Base-by-base conservation (phyloP, 2,888 invertebrate genomes). In the Nemotelus pantherinus region DNA sequence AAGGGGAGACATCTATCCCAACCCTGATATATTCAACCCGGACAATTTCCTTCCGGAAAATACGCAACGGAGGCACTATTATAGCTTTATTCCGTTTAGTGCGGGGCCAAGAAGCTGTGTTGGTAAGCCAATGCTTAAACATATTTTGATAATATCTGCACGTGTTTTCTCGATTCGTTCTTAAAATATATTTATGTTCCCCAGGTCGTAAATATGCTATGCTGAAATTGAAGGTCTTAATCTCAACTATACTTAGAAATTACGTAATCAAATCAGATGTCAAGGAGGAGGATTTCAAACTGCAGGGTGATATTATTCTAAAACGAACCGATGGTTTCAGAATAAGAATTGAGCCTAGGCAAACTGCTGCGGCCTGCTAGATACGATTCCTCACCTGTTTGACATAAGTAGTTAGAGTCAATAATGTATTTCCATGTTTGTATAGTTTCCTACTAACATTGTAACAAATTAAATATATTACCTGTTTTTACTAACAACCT, bases 71-170 rank as follows among this genome's bases (percentile, higher is more conserved):
- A 89, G 94, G 72, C 94, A 94, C 82, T 94, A 93, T 84, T 94
- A 94, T 84, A 91, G 93, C 79, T 94, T 91, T 83, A 92, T 94
- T 76, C 94, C 94, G 0, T 94, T 94, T 88, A 93, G 93, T 79
- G 94, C 94, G 67, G 94, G 94, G 45, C 94, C 94, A 1, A 90
- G 94, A 80, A 93, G 93, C 82, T 94, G 94, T 84, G 94, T 94
- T 43, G 94, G 91, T 91, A 83, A 87, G 90, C 85, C 55, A 5
- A 57, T 44, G 10, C 25, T 25, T 25, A 25, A 25, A 25, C 25
- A 25, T 25, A 60, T 44, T 79, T 79, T 25, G 25, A 25, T 25
- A 25, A 25, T 25, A 25, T 25, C 25, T 25, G 25, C 25, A 25
- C 25, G 25, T 25, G 25, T 25, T 25, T 25, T 25, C 25, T 25